Conservation (phyloP, 2,888 invertebrate genomes). For the Andricus curvator region DNA sequence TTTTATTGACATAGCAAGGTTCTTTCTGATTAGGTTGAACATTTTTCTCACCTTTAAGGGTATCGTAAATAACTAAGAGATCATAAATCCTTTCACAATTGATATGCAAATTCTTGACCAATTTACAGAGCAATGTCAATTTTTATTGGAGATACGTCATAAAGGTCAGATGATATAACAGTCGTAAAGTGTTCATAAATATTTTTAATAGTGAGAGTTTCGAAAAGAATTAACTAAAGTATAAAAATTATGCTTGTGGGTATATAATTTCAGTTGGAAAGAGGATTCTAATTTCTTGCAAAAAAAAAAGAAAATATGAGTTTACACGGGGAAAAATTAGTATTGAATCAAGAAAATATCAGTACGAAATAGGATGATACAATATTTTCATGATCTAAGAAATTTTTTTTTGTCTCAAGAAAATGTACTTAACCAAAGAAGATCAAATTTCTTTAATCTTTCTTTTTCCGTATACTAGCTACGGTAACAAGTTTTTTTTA, state of each 20-base stretch:
- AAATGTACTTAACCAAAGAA: too few species aligned
- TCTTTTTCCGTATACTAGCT: too few species aligned
- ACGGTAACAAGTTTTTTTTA: too few species aligned
- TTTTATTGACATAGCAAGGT: background rate
- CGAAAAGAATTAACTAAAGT: background rate
- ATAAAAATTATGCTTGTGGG: background rate
- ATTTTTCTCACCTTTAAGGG: background rate
- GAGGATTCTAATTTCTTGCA: background rate
- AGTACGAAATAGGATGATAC: too few species aligned
- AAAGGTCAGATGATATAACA: background rate
- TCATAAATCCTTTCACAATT: background rate
- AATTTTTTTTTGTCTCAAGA: too few species aligned
- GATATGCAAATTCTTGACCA: background rate
- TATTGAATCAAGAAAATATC: too few species aligned
- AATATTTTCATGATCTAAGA: too few species aligned
- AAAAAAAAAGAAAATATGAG: background rate
- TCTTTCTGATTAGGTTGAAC: background rate
- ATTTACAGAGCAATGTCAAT: background rate
- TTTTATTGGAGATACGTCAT: background rate
- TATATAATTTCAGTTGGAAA: background rate
- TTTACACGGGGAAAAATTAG: too few species aligned
- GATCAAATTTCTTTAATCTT: too few species aligned
- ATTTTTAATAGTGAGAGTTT: background rate
- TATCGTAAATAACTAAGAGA: background rate
- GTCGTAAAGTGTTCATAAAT: background rate